Conservation (phyloP, 2,113 vertebrate genomes). For the Anser brachyrhynchus region DNA sequence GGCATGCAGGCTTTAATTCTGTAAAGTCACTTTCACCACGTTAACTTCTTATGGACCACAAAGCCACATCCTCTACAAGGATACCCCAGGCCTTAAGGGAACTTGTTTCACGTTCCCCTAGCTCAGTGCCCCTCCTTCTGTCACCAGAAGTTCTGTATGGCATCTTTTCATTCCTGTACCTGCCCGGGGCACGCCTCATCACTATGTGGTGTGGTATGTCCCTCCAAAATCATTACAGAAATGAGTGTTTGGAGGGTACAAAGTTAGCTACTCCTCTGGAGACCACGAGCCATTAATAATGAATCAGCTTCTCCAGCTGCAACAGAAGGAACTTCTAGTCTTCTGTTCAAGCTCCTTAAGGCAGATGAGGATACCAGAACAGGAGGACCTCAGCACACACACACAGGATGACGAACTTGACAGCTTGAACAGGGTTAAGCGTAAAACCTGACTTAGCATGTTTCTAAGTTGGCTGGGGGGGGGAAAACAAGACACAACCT, state of each 20-base stretch:
- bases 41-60: background rate
- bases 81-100: background rate
- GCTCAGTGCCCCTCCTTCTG: background rate
- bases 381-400: background rate
- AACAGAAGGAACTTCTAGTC: rapidly evolving
- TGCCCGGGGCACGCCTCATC: background rate
- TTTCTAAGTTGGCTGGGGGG: background rate
- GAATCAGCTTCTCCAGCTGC: background rate
- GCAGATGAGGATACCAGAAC: background rate
- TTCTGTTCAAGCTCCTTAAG: background rate
- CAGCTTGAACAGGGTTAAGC: background rate
- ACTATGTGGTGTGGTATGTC: background rate
- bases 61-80: background rate
- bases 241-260: background rate
- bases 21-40: background rate
- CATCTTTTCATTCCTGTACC: background rate
- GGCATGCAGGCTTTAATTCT: background rate
- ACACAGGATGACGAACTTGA: background rate
- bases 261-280: background rate
- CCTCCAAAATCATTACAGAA: background rate
- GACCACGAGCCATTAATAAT: background rate
- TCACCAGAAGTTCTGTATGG: background rate
- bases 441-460: background rate
- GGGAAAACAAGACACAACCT: background rate
- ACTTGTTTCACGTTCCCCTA: background rate